Evolutionary conservation across 2,797 vertebrate genomes (phyloP), one percentile per base, ranked within the genome.

Genomic region (Malurus leucopterus): DNA sequence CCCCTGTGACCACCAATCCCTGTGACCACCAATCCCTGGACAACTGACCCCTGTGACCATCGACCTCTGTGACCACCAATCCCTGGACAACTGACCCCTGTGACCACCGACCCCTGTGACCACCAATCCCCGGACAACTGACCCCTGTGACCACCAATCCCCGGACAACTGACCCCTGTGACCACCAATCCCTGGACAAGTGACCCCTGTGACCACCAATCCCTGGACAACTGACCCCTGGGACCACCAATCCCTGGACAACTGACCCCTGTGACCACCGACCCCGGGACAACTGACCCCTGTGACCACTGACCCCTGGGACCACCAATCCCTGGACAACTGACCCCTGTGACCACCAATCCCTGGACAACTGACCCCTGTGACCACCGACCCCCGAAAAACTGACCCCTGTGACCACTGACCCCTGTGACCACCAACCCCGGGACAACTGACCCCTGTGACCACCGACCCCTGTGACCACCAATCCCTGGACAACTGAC

Each of bases 31-130:
- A 3, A 8, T 6, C n/a, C n/a, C 20, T 23, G 13, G 4, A 41
- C 41, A 15, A 41, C 41, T 16, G 11, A 9, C 3, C 27, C 32
- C 4, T 34, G 6, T 3, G 14, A 11, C 11, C 15, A 22, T 11
- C 1, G 23, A 9, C 9, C 8, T 9, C 1, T 30, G 4, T n/a
- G 20, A 34, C 20, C n/a, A 14, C n/a, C 4, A 6, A 23, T 1
- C 32, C 23, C 14, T 26, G 11, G 43, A 41, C 41, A 15, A 41
- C 41, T 16, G 11, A 9, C 3, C 27, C 32, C 4, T 34, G 6
- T 3, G 14, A 11, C 11, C 15, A 22, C 14, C 1, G 23, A 9
- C 9, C 8, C 13, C 1, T 30, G 4, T n/a, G 4, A 24, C 49
- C 15, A 2, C 12, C 0, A 23, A 29, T 2, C 9, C n/a, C 6